phyloP scores from a whole-genome alignment of 2,113 vertebrate genomes.

The Mirounga angustirostris region DNA sequence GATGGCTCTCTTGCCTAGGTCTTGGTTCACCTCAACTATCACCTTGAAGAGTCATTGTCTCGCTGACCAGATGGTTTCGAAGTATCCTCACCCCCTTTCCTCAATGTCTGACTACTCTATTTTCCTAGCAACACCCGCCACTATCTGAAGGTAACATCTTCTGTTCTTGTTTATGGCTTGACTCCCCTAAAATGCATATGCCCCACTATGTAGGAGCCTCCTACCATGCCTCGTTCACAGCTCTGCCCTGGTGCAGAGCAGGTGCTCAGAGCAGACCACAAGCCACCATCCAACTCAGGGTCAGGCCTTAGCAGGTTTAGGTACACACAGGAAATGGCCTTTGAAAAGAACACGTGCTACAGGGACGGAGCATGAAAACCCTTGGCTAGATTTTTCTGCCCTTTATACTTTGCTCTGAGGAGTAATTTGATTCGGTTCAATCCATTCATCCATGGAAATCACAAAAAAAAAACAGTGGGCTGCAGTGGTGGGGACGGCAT shows the following conservation, averaged over 20 bases:
- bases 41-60: neutral
- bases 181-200: rapidly evolving
- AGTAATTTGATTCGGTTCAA: neutral
- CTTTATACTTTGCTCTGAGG: neutral
- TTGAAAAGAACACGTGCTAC: rapidly evolving
- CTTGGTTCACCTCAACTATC: neutral
- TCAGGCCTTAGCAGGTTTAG: neutral
- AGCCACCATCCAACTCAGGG: neutral
- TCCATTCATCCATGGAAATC: neutral
- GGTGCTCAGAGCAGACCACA: neutral
- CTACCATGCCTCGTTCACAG: no score
- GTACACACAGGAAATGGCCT: neutral
- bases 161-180: neutral
- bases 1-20: neutral
- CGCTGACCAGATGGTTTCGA: neutral
- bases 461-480: neutral
- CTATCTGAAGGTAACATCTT: neutral
- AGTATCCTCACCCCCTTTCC: neutral
- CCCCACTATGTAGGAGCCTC: neutral
- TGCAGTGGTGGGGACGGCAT: neutral
- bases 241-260: neutral
- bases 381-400: rapidly evolving
- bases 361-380: neutral
- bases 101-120: rapidly evolving
- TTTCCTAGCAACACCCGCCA: neutral